These are phyloP conservation scores for Nothobranchius furzeri DNA, from an alignment of 2,113 vertebrate species.

Conservation along the genomic window DNA sequence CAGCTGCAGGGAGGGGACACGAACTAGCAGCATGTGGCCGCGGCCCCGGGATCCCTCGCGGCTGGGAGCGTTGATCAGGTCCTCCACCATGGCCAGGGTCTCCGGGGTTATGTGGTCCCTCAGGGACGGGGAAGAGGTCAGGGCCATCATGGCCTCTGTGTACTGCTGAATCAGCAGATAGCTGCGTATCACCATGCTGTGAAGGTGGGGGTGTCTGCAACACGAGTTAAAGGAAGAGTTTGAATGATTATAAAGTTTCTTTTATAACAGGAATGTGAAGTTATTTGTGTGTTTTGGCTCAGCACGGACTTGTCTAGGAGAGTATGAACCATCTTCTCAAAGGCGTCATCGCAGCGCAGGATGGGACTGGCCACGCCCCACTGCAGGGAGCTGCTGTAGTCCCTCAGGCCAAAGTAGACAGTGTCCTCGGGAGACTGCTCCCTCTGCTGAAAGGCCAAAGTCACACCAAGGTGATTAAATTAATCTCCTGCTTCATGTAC, in stretches of 20 bases:
- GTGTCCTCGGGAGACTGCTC: slow-evolving; percentile 81
- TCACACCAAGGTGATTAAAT: not conserved
- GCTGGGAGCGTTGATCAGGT: slow-evolving; percentile 88
- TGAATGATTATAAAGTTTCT: not conserved
- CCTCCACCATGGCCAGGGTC: slow-evolving; percentile 94
- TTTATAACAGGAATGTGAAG: not conserved
- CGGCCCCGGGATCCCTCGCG: slow-evolving; percentile 83
- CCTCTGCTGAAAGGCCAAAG: slow-evolving; percentile 76
- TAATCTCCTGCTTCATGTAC: not conserved
- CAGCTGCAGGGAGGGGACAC: slow-evolving; percentile 94
- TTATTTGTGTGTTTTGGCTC: not conserved
- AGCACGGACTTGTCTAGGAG: slow-evolving; percentile 89
- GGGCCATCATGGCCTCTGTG: slow-evolving; percentile 95
- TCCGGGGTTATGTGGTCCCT: slow-evolving; percentile 95
- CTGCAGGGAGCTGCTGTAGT: slow-evolving; percentile 94
- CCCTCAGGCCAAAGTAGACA: slow-evolving; percentile 92
- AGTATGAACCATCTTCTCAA: slow-evolving; percentile 96
- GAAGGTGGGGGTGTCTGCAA: slow-evolving; percentile 90
- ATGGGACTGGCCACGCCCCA: slow-evolving; percentile 97
- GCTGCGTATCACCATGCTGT: slow-evolving; percentile 98
- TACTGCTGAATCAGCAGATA: slow-evolving; percentile 99
- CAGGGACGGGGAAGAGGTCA: slow-evolving; percentile 88
- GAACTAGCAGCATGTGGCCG: slow-evolving; percentile 95
- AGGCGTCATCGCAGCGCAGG: slow-evolving; percentile 94
- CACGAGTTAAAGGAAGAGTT: not conserved